A percentile compares a stretch with the other conserved stretches of the same genome.
phyloP scores from a whole-genome alignment of 2,888 invertebrate genomes.

The Pyrrhia umbra region DNA sequence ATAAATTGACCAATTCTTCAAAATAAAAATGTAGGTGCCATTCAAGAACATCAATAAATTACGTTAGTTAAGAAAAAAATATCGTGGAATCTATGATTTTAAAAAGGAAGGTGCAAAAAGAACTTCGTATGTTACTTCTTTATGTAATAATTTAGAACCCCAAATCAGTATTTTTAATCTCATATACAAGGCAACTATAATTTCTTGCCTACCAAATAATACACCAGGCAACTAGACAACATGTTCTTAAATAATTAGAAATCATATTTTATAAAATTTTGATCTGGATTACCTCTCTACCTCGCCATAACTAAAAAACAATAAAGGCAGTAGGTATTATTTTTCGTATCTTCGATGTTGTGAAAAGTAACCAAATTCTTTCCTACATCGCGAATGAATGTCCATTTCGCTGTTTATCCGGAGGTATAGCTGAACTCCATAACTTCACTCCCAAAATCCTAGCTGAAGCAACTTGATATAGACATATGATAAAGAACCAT shows the following conservation, averaged over 20 bases:
- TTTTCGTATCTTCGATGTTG: too few species aligned
- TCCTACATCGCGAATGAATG: too few species aligned
- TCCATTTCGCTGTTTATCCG: too few species aligned
- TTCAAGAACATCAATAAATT: constrained; percentile 20
- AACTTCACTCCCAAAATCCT: too few species aligned
- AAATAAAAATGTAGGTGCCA: constrained; percentile 2
- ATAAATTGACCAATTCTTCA: neutral
- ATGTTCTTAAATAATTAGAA: neutral
- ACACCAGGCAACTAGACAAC: neutral
- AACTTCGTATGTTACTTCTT: constrained; percentile 2
- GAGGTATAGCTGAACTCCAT: too few species aligned
- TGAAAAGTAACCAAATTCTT: too few species aligned
- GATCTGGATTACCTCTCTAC: too few species aligned
- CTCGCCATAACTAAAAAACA: too few species aligned
- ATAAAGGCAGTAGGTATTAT: too few species aligned
- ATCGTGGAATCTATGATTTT: constrained; percentile 25
- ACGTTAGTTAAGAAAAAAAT: constrained; percentile 26
- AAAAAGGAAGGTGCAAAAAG: constrained; percentile 18
- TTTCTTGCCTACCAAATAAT: constrained; percentile 10
- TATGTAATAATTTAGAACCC: constrained; percentile 9
- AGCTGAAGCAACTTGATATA: too few species aligned
- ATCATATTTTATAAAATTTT: neutral
- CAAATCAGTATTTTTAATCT: constrained; percentile 48
- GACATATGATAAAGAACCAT: too few species aligned
- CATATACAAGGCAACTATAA: constrained; percentile 25